Percentiles rank a stretch among this genome's conserved stretches.
These are phyloP conservation scores for Sisyra terminalis DNA, from an alignment of 2,888 invertebrate genomes.

Conservation along the genomic window DNA sequence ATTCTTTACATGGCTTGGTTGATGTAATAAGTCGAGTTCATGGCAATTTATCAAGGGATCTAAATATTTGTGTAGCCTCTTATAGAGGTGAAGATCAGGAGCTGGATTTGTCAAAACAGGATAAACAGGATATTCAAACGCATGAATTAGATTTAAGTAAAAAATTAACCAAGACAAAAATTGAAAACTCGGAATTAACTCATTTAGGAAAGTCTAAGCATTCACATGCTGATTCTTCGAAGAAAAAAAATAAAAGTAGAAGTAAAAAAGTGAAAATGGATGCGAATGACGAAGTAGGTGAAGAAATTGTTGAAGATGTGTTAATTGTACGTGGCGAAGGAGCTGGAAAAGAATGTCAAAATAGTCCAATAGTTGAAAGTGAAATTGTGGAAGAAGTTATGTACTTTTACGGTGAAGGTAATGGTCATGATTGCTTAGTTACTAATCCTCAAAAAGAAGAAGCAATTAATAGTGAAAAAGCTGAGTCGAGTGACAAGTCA, in stretches of 20 bases:
- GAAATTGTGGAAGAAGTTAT: slow-evolving; percentile 55
- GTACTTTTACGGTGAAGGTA: slow-evolving; percentile 54
- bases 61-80: background rate
- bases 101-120: too few species aligned
- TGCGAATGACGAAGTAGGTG: slow-evolving; percentile 30
- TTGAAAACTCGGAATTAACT: slow-evolving; percentile 5
- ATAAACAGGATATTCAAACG: too few species aligned
- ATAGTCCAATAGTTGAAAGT: slow-evolving; percentile 12
- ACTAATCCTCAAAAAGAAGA: slow-evolving; percentile 34
- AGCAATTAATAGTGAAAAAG: slow-evolving; percentile 17
- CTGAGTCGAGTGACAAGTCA: background rate
- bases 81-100: background rate
- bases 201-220: slow-evolving; percentile 1
- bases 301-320: slow-evolving; percentile 56
- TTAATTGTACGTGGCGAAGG: slow-evolving; percentile 55
- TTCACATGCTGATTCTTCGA: slow-evolving; percentile 8
- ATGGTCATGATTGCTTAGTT: slow-evolving; percentile 52
- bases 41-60: slow-evolving; percentile 4
- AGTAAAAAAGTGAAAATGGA: slow-evolving; percentile 12
- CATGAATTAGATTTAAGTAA: slow-evolving; percentile 1
- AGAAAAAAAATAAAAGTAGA: slow-evolving; percentile 3
- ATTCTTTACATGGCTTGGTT: slow-evolving; percentile 14
- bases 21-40: slow-evolving; percentile 12
- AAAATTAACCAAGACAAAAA: slow-evolving; percentile 9
- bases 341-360: slow-evolving; percentile 46